Percentiles rank a stretch among this genome's conserved stretches.
phyloP scores from a whole-genome alignment of 2,113 vertebrate species.

The Struthio camelus region DNA sequence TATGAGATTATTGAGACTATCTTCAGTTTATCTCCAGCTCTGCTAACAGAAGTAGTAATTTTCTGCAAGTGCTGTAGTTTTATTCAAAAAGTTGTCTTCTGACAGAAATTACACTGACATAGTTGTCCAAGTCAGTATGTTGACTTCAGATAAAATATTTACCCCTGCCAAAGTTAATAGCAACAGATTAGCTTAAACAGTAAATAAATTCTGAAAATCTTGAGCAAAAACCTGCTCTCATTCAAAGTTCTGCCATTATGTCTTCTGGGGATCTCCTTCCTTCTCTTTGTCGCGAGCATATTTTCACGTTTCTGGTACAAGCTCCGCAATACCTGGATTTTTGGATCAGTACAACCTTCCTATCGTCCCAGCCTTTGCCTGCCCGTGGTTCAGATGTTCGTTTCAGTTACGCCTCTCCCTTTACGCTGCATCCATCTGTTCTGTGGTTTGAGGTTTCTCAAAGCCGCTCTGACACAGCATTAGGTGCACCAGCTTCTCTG shows the following conservation, averaged over 20 bases:
- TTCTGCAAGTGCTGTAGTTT: neutral
- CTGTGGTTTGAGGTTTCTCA: neutral
- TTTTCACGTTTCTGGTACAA: accelerated
- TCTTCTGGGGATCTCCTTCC: no score
- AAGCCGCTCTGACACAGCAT: neutral
- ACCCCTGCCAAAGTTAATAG: neutral
- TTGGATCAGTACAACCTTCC: neutral
- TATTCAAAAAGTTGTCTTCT: neutral
- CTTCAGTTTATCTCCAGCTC: neutral
- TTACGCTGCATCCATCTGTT: neutral
- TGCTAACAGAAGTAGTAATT: neutral
- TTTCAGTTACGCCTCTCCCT: neutral
- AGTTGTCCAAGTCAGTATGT: no score
- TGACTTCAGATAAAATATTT: neutral
- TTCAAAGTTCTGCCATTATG: accelerated
- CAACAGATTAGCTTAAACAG: neutral
- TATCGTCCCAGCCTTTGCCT: neutral
- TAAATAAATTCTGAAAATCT: accelerated
- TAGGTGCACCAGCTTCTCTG: neutral
- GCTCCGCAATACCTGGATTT: accelerated
- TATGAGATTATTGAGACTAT: no score
- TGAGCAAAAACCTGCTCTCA: accelerated
- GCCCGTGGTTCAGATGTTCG: neutral
- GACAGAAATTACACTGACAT: accelerated
- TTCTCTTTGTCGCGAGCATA: neutral